Base-by-base conservation (phyloP, 2,113 vertebrate species). In the Engraulis encrasicolus region DNA sequence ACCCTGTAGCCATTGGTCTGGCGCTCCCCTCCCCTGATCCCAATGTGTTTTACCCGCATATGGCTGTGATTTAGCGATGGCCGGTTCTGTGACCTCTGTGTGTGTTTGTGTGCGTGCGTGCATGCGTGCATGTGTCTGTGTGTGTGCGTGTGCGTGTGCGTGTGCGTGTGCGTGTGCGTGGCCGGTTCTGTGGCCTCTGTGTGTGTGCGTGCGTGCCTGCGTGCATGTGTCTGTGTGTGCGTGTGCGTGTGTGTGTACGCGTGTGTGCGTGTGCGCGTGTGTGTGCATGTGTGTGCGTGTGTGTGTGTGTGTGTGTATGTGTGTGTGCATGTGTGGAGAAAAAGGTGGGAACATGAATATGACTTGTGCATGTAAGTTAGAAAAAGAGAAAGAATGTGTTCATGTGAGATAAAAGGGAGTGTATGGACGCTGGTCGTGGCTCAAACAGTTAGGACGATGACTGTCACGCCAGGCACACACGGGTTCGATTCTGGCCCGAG, bases 61-160 rank as follows among this genome's bases (percentile, higher is more conserved):
- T 86, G 85, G 82, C 84, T 86, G 92, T 93, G 93, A 94, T 93
- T 94, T 93, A 92, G 89, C 84, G 91, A 81, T 91, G 84, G 84
- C 61, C 36, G 52, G 83, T n/a, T n/a, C n/a, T n/a, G n/a, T 83
- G 87, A 87, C 88, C 80, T 78, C 82, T 23, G 84, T 71, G 66
- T 71, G 66, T 34, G 66, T 71, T 23, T 31, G 66, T 74, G 66
- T 66, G 61, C 31, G 61, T 66, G 27, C 34, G 61, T 71, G 27
- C 34, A 12, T 74, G 66, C 34, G 27, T 74, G 85, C 86, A 40
- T 14, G 23, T 81, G 78, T 40, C 84, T 87, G 81, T 6, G 79
- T 49, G 85, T 82, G 19, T 58, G 78, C 27, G 58, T 54, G 50
- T 54, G 50, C 5, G 50, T 54, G 50, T 54, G 18, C 14, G 18